phyloP scores from a whole-genome alignment of 1,140 invertebrate species.

The Macrobrachium rosenbergii region DNA sequence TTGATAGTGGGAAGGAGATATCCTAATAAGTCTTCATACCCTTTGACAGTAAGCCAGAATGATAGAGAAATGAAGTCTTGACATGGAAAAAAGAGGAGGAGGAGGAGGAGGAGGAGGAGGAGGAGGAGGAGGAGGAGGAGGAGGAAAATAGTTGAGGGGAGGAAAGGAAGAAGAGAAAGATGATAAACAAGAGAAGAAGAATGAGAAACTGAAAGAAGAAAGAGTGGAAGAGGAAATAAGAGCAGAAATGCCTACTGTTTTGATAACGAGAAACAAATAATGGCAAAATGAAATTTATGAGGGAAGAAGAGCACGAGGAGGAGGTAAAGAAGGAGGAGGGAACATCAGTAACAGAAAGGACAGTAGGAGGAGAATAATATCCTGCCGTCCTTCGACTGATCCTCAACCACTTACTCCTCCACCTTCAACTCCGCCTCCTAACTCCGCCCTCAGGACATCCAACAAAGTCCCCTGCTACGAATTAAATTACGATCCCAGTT shows the following conservation, averaged over 20 bases:
- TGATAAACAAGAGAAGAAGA: neutral
- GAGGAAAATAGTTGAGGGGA: neutral
- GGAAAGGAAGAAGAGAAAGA: neutral
- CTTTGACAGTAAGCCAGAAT: too few relatives aligned
- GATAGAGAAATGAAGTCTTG: too few relatives aligned
- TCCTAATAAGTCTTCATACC: too few relatives aligned
- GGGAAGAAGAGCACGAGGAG: neutral
- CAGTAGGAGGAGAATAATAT: neutral
- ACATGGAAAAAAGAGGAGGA: neutral
- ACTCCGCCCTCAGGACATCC: too few relatives aligned
- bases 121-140: neutral
- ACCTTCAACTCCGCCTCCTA: neutral
- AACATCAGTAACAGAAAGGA: neutral
- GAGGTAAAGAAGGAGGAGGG: neutral
- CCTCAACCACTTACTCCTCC: neutral
- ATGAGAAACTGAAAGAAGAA: neutral
- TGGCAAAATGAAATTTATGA: neutral
- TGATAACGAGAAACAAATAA: neutral
- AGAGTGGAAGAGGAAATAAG: neutral
- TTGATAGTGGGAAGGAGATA: neutral
- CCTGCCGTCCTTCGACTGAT: neutral
- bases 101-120: neutral
- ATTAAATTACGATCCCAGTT: too few relatives aligned
- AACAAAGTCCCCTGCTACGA: too few relatives aligned
- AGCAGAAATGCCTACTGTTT: neutral